Base-by-base conservation (phyloP, 2,113 vertebrate species). In the Psilopsiagon aymara region DNA sequence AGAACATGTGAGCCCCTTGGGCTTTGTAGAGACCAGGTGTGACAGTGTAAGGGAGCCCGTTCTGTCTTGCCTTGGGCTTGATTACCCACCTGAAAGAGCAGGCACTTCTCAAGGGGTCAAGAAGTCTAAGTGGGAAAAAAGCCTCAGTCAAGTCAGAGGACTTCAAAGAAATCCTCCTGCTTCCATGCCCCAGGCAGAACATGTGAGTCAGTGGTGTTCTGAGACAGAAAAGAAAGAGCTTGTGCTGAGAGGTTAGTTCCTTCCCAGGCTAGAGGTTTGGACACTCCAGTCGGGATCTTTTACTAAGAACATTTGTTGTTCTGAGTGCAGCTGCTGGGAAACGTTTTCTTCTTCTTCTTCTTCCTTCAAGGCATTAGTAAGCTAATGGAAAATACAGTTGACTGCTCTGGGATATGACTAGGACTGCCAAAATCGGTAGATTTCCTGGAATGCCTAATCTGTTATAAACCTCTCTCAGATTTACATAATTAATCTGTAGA, bases 1-100 rank as follows among this genome's bases (percentile, higher is more conserved):
- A 35, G 71, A 64, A 90, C 74, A 24, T 23, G 37, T 28, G 53
- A 76, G 51, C 37, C 88, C 49, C 53, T 41, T 90, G 80, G 82
- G 73, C 49, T 92, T 92, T 92, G 59, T 57, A n/a, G 80, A 74
- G 86, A 69, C 49, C 81, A 89, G 28, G 94, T 76, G 88, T 73
- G 88, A 76, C 37, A 17, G 31, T 53, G 51, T 90, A 80, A 88
- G 88, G 0, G 11, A 92, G 49, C 33, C 33, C 28, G 46, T 80
- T 78, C 3, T 6, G 53, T 89, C 80, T 88, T 29, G 82, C 55
- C 41, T 71, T 81, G 68, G 82, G 77, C 80, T 84, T 82, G 88
- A 77, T 84, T 89, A 59, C 0, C 0, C n/a, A 84, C 57, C 74
- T 76, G 74, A 57, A 57, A 66, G 73, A 92, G 57, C 86, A 96